Evolutionary conservation across 2,888 invertebrate genomes (phyloP).

Genomic region (Digitonthophagus gazella): DNA sequence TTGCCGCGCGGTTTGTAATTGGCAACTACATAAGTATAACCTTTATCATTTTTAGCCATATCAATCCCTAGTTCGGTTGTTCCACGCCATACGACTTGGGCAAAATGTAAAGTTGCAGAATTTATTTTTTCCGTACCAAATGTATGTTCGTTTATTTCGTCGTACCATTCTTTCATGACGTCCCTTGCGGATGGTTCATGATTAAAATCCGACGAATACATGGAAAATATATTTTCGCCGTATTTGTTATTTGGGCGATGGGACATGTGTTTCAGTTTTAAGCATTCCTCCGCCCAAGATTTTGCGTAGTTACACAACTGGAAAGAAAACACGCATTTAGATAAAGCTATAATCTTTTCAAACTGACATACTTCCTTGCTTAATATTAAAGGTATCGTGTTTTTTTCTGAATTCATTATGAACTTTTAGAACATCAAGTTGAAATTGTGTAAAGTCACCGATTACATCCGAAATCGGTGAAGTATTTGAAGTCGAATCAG

Average conservation of each 20-base stretch:
- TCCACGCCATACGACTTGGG: slow-evolving; percentile 70
- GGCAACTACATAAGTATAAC: slow-evolving; percentile 80
- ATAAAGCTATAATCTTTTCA: not conserved
- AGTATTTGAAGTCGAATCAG: not conserved
- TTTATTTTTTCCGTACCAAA: slow-evolving; percentile 58
- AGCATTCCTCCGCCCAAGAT: slow-evolving; percentile 70
- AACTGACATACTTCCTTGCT: slow-evolving; percentile 65
- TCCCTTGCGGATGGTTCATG: slow-evolving; percentile 55
- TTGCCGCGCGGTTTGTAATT: slow-evolving; percentile 85
- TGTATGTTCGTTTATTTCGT: slow-evolving; percentile 56
- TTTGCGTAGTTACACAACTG: slow-evolving; percentile 63
- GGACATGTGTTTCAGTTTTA: slow-evolving; percentile 62
- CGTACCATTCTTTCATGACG: slow-evolving; percentile 60
- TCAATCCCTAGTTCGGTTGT: slow-evolving; percentile 70
- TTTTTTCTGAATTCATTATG: slow-evolving; percentile 59
- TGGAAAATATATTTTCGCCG: slow-evolving; percentile 61
- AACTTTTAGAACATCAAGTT: slow-evolving; percentile 55
- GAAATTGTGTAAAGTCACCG: slow-evolving; percentile 39
- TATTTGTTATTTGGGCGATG: slow-evolving; percentile 65
- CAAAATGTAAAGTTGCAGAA: slow-evolving; percentile 45
- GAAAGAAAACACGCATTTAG: too few species aligned
- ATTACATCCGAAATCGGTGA: not conserved
- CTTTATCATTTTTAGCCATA: slow-evolving; percentile 68
- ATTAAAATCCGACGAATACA: slow-evolving; percentile 57
- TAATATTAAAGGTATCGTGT: slow-evolving; percentile 61